Percentiles rank a stretch among this genome's conserved stretches.
These are phyloP conservation scores for Pitta sordida DNA, from an alignment of 2,113 vertebrate species.

Conservation along the genomic window DNA sequence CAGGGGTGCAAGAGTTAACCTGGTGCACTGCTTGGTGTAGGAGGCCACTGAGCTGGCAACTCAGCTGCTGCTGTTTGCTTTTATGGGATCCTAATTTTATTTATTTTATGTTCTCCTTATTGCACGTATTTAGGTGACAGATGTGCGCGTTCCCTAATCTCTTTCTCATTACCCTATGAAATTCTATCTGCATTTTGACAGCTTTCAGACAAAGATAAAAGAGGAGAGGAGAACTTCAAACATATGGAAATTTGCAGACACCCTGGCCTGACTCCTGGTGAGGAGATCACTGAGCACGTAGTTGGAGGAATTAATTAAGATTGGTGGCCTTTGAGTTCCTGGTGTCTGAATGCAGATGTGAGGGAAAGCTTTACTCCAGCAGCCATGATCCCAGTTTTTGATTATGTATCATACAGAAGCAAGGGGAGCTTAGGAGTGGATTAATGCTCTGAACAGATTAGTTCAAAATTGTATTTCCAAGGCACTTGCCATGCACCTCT, in stretches of 20 bases:
- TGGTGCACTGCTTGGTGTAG: neutral
- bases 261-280: neutral
- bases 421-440: slow-evolving; percentile 33
- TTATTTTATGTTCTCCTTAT: slow-evolving; percentile 18
- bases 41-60: neutral
- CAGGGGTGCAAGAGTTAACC: neutral
- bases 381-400: slow-evolving; percentile 22
- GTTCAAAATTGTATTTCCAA: slow-evolving; percentile 33
- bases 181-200: neutral
- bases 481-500: neutral
- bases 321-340: slow-evolving; percentile 4
- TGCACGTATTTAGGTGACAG: slow-evolving; percentile 5
- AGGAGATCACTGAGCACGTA: neutral
- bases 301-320: slow-evolving; percentile 10
- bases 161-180: slow-evolving; percentile 45
- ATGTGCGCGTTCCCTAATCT: slow-evolving; percentile 27
- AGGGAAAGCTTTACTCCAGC: neutral
- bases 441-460: slow-evolving; percentile 40
- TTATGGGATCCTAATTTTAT: slow-evolving; percentile 16
- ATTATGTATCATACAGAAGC: neutral
- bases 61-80: neutral
- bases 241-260: slow-evolving; percentile 30
- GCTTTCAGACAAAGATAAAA: slow-evolving; percentile 46
- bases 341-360: slow-evolving; percentile 11
- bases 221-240: slow-evolving; percentile 43